Evolutionary conservation across 2,888 invertebrate species (phyloP), one percentile per base, ranked within the genome.

Genomic region (Sipunculus nudus): DNA sequence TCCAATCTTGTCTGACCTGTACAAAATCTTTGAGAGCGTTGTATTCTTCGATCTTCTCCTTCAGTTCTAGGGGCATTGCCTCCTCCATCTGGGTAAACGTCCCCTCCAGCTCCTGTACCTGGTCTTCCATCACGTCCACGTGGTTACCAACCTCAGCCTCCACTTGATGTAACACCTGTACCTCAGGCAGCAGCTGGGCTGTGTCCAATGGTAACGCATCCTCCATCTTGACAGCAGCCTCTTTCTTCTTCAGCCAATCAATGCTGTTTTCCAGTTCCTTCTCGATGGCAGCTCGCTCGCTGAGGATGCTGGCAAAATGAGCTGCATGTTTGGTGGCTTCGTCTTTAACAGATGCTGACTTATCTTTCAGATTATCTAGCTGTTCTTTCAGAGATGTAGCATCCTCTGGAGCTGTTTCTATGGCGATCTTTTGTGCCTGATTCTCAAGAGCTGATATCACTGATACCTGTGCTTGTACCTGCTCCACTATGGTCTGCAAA

Each of bases 391-490:
- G 90, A 70, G 90, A 90, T 74, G 94, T 94, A 73, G 92, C 88
- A 74, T 95, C 95, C 21, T 91, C 90, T 0, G 92, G 90, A 2
- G 92, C 91, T 41, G 94, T 94, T 84, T 96, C 95, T 0, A 91
- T 90, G 0, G 93, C 93, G 32, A 96, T 95, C 81, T 94, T 93
- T 77, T 93, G 92, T 0, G 95, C 96, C 80, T 95, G 95, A 77
- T 96, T 96, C 16, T 90, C 90, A 0, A 95, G 94, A 4, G 92
- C 89, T 0, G 93, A 92, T 8, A 96, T 84, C 35, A 91, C 86
- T 10, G 94, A 94, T 82, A 95, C 95, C 38, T 45, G 35, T 26
- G 61, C 39, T 26, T 55, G n/a, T 16, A 63, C 39, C 1, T 10
- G 45, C 38, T 58, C 59, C 31, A 53, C 10, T 4, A 64, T 55